Evolutionary conservation across 30 jellyfish, hydroid and myxozoan genomes (phyloP).

Genomic region (Chrysaora quinquecirrha): DNA sequence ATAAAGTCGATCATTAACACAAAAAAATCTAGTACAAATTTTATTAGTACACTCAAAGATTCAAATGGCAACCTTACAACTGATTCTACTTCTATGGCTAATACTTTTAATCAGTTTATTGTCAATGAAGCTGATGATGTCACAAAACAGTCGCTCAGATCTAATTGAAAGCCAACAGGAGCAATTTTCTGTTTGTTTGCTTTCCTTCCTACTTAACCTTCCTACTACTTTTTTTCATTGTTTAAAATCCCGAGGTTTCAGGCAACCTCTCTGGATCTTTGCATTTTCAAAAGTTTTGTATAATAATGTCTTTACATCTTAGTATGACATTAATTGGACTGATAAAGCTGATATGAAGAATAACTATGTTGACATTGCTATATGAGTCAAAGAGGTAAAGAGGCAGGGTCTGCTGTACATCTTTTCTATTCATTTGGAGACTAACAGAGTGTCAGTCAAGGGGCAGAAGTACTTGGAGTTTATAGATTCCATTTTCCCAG

Average conservation of each 20-base stretch:
- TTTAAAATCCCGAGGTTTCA: background rate
- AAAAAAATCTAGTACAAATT: too few relatives aligned
- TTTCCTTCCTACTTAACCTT: too few relatives aligned
- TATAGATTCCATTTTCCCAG: background rate
- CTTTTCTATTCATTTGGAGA: background rate
- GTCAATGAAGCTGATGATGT: slow-evolving; percentile 10
- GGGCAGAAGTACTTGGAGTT: background rate
- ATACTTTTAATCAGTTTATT: background rate
- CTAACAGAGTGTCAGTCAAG: background rate
- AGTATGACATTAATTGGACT: background rate
- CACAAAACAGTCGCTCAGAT: too few relatives aligned
- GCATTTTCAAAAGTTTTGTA: background rate
- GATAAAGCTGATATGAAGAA: background rate
- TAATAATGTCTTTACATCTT: background rate
- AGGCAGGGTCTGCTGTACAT: background rate
- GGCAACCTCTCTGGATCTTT: background rate
- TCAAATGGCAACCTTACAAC: slow-evolving; percentile 12
- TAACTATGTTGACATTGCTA: background rate
- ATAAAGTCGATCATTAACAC: too few relatives aligned
- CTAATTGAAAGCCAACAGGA: too few relatives aligned
- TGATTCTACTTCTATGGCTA: slow-evolving; percentile 14
- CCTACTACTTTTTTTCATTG: background rate
- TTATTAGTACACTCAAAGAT: slow-evolving; percentile 1
- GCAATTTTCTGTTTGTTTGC: too few relatives aligned
- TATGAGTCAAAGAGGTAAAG: background rate